A percentile compares a stretch with the other conserved stretches of the same genome.
These are phyloP conservation scores for Dasysyrphus albostriatus DNA, from an alignment of 2,888 invertebrate species.

Conservation along the genomic window DNA sequence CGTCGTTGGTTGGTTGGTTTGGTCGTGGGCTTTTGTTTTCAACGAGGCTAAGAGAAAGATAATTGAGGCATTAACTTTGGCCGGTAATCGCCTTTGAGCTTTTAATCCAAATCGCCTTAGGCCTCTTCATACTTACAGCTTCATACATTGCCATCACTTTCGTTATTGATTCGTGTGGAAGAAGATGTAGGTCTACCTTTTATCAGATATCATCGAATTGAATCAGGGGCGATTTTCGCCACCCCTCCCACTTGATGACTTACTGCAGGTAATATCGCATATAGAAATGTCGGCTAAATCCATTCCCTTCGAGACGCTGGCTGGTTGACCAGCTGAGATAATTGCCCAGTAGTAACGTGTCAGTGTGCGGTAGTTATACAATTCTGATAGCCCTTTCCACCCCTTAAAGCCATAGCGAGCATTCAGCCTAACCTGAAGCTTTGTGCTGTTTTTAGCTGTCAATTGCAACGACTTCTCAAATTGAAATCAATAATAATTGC, in stretches of 20 bases:
- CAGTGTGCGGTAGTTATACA: neutral
- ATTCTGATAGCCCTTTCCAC: neutral
- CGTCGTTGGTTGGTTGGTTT: slow-evolving; percentile 8
- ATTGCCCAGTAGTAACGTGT: slow-evolving; percentile 47
- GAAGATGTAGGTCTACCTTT: neutral
- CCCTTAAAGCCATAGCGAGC: neutral
- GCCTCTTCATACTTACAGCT: slow-evolving; percentile 15
- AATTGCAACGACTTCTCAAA: slow-evolving; percentile 42
- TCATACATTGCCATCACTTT: slow-evolving; percentile 32
- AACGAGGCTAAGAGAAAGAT: slow-evolving; percentile 59
- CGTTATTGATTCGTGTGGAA: slow-evolving; percentile 37
- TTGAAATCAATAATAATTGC: slow-evolving; percentile 64
- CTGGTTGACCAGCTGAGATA: slow-evolving; percentile 46
- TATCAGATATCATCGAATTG: slow-evolving; percentile 27
- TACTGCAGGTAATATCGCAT: slow-evolving; percentile 53
- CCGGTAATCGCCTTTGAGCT: slow-evolving; percentile 69
- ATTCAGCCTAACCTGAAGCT: neutral
- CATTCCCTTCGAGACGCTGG: slow-evolving; percentile 24
- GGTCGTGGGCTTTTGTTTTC: slow-evolving; percentile 50
- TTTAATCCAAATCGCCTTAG: slow-evolving; percentile 70
- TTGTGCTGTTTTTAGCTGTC: slow-evolving; percentile 27
- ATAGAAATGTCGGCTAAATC: slow-evolving; percentile 13
- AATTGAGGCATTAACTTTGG: slow-evolving; percentile 72
- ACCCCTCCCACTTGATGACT: slow-evolving; percentile 13
- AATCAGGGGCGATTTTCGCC: neutral